Base-by-base conservation (phyloP, 2,113 vertebrate species). In the Grus americana region DNA sequence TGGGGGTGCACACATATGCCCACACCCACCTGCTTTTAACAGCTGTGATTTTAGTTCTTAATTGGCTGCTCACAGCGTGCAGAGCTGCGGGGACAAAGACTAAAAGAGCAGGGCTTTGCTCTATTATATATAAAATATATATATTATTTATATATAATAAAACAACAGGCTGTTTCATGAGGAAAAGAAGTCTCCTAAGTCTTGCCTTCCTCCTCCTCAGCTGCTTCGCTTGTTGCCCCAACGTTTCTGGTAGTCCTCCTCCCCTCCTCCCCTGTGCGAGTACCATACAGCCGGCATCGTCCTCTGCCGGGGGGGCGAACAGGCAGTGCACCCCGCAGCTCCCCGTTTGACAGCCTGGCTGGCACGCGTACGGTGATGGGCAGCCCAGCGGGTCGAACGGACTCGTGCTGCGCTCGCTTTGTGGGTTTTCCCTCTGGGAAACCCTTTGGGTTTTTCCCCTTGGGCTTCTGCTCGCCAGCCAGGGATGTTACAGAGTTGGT, bases 361-460 rank as follows among this genome's bases (percentile, higher is more conserved):
- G 44, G 44, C 46, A 55, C 9, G 1, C 0, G 0, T 2, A 1
- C 0, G 8, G 59, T 36, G 68, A 40, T 0, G 0, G 27, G n/a
- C 57, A 90, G 57, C 34, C 36, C 68, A 32, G 59, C 2, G 0
- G 26, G 40, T 14, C 2, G 0, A 24, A 27, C 2, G 2, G 13
- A 12, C 11, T 38, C 1, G 2, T 57, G 40, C 54, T 58, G 72
- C 5, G 2, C 46, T 86, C 0, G 0, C 20, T 44, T 59, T 32
- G 32, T 36, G 12, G 1, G 15, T 89, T 76, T 84, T 47, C 26
- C 36, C 44, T 81, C 29, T 65, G 46, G 54, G 63, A 68, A 59
- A 21, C 16, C 46, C 26, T 68, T 63, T 66, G 70, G 15, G 34
- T 55, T 34, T 72, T 73, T 59, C 27, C 21, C 18, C 32, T 59